These are phyloP conservation scores for Botia almorhae DNA, from an alignment of 2,797 vertebrate genomes.

Conservation along the genomic window DNA sequence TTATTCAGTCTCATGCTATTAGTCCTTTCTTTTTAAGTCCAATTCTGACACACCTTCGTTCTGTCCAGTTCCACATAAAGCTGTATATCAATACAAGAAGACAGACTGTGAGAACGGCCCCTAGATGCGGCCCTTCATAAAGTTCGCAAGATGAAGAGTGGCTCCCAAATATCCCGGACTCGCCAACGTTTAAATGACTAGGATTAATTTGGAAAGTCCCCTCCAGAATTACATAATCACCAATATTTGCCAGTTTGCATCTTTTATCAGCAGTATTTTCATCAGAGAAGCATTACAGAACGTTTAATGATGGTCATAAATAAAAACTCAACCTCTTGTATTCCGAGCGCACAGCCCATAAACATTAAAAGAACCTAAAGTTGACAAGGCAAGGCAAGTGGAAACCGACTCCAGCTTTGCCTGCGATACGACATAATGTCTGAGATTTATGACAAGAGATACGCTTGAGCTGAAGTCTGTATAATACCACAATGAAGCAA, in stretches of 20 bases:
- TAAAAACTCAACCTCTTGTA: slow-evolving; percentile 22
- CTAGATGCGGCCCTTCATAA: neutral
- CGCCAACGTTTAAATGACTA: slow-evolving; percentile 23
- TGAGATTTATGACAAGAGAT: slow-evolving; percentile 46
- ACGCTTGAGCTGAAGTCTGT: slow-evolving; percentile 45
- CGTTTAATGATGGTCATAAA: slow-evolving; percentile 34
- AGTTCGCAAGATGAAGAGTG: neutral
- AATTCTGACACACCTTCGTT: neutral
- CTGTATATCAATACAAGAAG: neutral
- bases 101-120: neutral
- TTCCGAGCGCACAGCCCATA: slow-evolving; percentile 35
- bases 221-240: neutral
- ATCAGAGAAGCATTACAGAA: slow-evolving; percentile 4
- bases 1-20: neutral
- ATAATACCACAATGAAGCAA: slow-evolving; percentile 41
- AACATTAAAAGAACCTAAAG: slow-evolving; percentile 24
- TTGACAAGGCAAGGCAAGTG: slow-evolving; percentile 22
- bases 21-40: no score
- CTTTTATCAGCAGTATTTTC: slow-evolving; percentile 28
- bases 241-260: slow-evolving; percentile 24
- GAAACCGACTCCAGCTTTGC: slow-evolving; percentile 33
- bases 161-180: neutral
- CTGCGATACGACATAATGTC: slow-evolving; percentile 31
- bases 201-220: slow-evolving; percentile 30
- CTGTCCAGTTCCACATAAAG: neutral